A percentile compares a stretch with the other conserved stretches of the same genome.
phyloP scores from a whole-genome alignment of 1,140 invertebrate species.

The Temnothorax longispinosus region DNA sequence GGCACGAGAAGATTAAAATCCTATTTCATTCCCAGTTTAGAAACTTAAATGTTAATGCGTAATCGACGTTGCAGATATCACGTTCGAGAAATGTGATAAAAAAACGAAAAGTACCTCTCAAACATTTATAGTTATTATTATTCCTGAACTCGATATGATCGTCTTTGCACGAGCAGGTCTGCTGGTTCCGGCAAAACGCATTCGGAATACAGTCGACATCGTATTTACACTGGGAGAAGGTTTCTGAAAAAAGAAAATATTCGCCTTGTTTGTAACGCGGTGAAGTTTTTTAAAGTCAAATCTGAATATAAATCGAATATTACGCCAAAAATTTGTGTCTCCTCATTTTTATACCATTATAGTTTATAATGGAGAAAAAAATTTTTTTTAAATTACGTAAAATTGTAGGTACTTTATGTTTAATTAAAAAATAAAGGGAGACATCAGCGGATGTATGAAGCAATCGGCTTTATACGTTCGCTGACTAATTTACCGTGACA shows the following conservation, averaged over 20 bases:
- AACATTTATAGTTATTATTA: constrained; percentile 72
- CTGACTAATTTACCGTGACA: constrained; percentile 13
- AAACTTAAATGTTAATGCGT: neutral
- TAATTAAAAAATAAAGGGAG: constrained; percentile 4
- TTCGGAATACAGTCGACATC: constrained; percentile 77
- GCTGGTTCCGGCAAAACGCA: constrained; percentile 74
- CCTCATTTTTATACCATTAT: neutral
- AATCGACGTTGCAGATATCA: neutral
- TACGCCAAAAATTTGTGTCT: neutral
- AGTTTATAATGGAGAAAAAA: neutral
- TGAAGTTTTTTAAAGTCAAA: neutral
- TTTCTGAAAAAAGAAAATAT: constrained; percentile 69
- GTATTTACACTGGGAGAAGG: constrained; percentile 72
- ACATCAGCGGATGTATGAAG: neutral
- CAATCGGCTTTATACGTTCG: neutral
- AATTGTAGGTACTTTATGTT: neutral
- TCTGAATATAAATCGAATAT: neutral
- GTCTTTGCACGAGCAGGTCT: constrained; percentile 75
- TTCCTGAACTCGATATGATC: constrained; percentile 73
- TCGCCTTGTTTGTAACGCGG: neutral
- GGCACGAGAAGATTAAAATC: neutral
- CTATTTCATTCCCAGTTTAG: neutral
- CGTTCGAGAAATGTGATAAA: neutral
- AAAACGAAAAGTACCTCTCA: constrained; percentile 71
- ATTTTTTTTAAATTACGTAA: neutral